Evolutionary conservation across 1,140 invertebrate genomes (phyloP).

Genomic region (Acromyrmex heyeri): DNA sequence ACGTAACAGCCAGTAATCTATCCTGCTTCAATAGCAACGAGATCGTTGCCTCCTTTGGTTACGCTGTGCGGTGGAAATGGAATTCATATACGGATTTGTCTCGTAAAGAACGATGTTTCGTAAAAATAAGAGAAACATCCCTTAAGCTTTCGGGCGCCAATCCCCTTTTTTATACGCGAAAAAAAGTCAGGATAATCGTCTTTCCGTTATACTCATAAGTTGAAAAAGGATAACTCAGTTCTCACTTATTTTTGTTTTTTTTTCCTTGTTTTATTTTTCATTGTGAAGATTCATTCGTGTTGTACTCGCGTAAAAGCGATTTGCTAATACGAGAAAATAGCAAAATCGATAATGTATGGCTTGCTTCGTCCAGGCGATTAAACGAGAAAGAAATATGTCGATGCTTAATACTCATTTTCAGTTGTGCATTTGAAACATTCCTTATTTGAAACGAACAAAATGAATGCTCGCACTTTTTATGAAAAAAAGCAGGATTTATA

Average conservation of each 20-base stretch:
- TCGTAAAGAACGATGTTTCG: constrained; percentile 26
- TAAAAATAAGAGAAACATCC: constrained; percentile 38
- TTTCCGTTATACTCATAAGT: constrained; percentile 39
- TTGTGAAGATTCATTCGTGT: constrained; percentile 30
- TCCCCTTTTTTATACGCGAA: constrained; percentile 25
- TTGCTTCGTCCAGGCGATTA: not conserved
- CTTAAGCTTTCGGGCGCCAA: constrained; percentile 20
- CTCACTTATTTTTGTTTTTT: not conserved
- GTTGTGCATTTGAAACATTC: not conserved
- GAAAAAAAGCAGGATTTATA: not conserved
- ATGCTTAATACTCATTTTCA: not conserved
- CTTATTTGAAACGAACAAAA: not conserved
- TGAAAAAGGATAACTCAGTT: constrained; percentile 22
- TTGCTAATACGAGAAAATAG: not conserved
- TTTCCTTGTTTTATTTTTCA: not conserved
- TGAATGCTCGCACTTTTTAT: not conserved
- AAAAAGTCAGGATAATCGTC: constrained; percentile 30
- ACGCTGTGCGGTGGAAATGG: constrained; percentile 25
- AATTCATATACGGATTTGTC: constrained; percentile 36
- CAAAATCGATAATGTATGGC: not conserved
- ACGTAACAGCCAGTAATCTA: constrained; percentile 39
- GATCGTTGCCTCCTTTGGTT: constrained; percentile 38
- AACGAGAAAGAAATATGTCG: constrained; percentile 37
- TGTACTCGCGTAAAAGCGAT: not conserved
- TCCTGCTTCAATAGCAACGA: not conserved